Evolutionary conservation across 2,888 invertebrate species (phyloP).

Genomic region (Helicoverpa assulta): DNA sequence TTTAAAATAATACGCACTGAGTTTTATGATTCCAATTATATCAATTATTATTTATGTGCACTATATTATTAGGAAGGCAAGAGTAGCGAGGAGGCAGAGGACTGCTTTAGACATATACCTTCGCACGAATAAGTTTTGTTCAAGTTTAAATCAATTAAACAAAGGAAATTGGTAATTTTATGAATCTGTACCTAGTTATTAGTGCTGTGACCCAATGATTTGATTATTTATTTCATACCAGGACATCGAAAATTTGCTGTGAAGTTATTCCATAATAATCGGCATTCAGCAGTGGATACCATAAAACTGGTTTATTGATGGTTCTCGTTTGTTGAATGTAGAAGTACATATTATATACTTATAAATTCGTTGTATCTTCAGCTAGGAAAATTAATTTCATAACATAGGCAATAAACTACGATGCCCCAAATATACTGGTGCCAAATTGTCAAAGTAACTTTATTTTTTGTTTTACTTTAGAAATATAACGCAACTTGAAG

Average conservation of each 20-base stretch:
- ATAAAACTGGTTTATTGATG: background rate
- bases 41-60: constrained; percentile 16
- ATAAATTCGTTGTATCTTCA: too few relatives aligned
- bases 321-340: too few relatives aligned
- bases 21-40: constrained; percentile 39
- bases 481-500: background rate
- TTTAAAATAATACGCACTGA: constrained; percentile 13
- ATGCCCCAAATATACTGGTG: too few relatives aligned
- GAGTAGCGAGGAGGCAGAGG: background rate
- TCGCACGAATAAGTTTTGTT: background rate
- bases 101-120: background rate
- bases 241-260: background rate
- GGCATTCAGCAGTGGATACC: background rate
- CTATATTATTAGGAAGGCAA: constrained; percentile 1
- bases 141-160: background rate
- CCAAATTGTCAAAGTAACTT: too few relatives aligned
- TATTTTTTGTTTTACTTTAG: background rate
- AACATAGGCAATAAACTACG: too few relatives aligned
- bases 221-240: background rate
- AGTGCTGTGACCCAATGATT: too few relatives aligned
- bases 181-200: background rate
- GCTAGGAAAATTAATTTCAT: too few relatives aligned
- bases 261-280: background rate
- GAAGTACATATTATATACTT: too few relatives aligned
- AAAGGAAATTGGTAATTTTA: background rate